These are phyloP conservation scores for Plagodis dolabraria DNA, from an alignment of 2,888 invertebrate genomes.

Conservation along the genomic window DNA sequence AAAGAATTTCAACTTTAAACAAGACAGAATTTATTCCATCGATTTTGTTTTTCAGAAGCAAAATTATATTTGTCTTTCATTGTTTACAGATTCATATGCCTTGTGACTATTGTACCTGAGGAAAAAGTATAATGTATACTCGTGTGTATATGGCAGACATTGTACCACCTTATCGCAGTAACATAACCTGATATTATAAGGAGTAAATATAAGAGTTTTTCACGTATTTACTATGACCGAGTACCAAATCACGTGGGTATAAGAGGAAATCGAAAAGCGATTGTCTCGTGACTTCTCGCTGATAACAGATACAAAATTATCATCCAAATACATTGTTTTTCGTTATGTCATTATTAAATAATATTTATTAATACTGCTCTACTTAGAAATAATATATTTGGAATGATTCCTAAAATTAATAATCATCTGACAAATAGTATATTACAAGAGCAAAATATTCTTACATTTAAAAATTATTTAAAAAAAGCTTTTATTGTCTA, in stretches of 20 bases:
- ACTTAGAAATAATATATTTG: no score
- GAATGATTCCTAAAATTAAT: no score
- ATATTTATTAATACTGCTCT: no score
- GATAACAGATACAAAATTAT: not conserved
- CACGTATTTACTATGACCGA: not conserved
- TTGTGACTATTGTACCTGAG: conserved; percentile 8
- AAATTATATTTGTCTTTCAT: conserved; percentile 8
- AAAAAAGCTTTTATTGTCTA: no score
- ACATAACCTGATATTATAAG: not conserved
- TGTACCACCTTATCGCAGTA: not conserved
- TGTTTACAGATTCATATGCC: conserved; percentile 29
- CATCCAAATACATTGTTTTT: no score
- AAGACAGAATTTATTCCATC: not conserved
- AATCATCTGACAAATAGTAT: no score
- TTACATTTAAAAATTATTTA: no score
- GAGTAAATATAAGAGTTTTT: not conserved
- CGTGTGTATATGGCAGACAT: not conserved
- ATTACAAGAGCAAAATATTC: no score
- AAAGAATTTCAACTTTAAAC: conserved; percentile 9
- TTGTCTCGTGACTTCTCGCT: not conserved
- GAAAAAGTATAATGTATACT: not conserved
- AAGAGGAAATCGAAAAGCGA: no score
- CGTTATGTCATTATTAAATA: no score
- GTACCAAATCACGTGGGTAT: not conserved
- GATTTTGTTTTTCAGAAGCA: conserved; percentile 19